A percentile compares a stretch with the other conserved stretches of the same genome.
Conservation (phyloP, 1,140 invertebrate genomes). For the Chrysopa pallens region DNA sequence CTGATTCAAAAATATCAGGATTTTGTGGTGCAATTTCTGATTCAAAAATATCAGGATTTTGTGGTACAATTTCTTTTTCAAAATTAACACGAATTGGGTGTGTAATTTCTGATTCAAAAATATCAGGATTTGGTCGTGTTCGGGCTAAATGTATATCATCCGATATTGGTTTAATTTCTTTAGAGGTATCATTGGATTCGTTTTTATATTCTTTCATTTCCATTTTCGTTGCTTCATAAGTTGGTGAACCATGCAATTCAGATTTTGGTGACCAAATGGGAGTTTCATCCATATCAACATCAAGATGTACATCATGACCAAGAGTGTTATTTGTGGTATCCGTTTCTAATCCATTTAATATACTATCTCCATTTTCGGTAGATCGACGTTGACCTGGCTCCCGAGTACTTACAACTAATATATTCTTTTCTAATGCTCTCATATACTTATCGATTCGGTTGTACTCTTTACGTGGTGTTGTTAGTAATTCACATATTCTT, state of each 20-base stretch:
- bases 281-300: slow-evolving; percentile 47
- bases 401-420: slow-evolving; percentile 76
- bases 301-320: slow-evolving; percentile 43
- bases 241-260: not conserved
- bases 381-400: slow-evolving; percentile 53
- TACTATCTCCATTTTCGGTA: slow-evolving; percentile 43
- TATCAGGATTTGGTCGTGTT: no score
- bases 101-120: no score
- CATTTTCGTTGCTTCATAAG: not conserved
- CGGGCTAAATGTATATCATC: not conserved
- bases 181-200: slow-evolving; percentile 6
- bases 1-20: no score
- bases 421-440: slow-evolving; percentile 85
- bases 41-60: no score
- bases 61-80: no score
- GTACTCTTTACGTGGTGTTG: slow-evolving; percentile 82
- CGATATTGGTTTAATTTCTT: slow-evolving; percentile 18
- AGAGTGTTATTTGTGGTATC: slow-evolving; percentile 29
- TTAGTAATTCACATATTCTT: slow-evolving; percentile 83
- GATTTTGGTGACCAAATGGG: slow-evolving; percentile 21
- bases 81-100: no score
- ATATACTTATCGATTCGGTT: slow-evolving; percentile 91
- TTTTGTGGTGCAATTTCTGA: no score
- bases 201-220: not conserved
- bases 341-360: slow-evolving; percentile 30